Percentiles rank a stretch among this genome's conserved stretches.
phyloP scores from a whole-genome alignment of 2,113 vertebrate species.

The Scartelaos histophorus region DNA sequence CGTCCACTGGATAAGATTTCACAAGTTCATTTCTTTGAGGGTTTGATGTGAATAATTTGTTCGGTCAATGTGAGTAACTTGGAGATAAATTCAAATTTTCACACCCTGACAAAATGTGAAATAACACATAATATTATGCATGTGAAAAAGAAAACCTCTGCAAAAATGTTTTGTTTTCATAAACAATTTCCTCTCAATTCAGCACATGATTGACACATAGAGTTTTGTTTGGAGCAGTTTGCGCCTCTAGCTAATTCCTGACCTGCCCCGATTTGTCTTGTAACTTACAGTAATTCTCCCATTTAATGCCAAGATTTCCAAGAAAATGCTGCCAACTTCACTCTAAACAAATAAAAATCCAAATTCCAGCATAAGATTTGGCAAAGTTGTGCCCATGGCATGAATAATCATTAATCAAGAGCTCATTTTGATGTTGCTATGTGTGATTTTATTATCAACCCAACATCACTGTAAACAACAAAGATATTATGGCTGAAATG shows the following conservation, averaged over 20 bases:
- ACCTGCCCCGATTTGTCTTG: constrained; percentile 55
- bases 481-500: neutral
- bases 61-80: neutral
- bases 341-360: neutral
- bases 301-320: constrained; percentile 5
- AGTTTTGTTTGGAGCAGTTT: neutral
- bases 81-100: neutral
- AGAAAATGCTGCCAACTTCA: neutral
- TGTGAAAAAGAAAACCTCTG: too few relatives aligned
- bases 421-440: neutral
- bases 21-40: neutral
- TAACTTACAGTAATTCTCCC: neutral
- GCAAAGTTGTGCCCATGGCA: neutral
- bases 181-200: constrained; percentile 26
- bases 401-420: neutral
- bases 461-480: neutral
- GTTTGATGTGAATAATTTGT: neutral
- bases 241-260: constrained; percentile 63
- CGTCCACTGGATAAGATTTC: too few relatives aligned
- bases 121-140: too few relatives aligned
- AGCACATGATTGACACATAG: neutral
- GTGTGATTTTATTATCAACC: neutral
- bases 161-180: neutral
- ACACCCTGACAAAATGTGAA: too few relatives aligned
- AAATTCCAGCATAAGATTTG: neutral